A percentile compares a stretch with the other conserved stretches of the same genome.
Conservation (phyloP, 2,888 invertebrate genomes). For the Vanessa cardui region DNA sequence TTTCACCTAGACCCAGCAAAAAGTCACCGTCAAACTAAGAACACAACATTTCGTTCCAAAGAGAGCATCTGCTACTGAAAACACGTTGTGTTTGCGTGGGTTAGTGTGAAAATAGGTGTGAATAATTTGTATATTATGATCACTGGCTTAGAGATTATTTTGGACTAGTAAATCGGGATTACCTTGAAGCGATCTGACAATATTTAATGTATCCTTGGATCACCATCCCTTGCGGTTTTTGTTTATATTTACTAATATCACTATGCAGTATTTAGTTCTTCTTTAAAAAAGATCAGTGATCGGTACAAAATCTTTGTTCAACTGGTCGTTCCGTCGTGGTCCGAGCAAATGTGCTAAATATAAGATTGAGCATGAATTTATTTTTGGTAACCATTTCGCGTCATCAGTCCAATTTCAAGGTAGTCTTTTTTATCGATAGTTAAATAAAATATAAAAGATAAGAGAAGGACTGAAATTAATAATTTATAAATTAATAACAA, state of each 20-base stretch:
- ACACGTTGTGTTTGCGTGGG: slow-evolving; percentile 79
- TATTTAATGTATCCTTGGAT: slow-evolving; percentile 53
- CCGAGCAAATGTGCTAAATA: slow-evolving; percentile 79
- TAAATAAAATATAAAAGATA: slow-evolving; percentile 29
- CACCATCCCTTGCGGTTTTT: slow-evolving; percentile 55
- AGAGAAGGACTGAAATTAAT: not conserved
- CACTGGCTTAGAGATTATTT: slow-evolving; percentile 70
- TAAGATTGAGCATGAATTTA: slow-evolving; percentile 80
- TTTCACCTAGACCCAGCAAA: slow-evolving; percentile 65
- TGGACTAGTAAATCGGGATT: slow-evolving; percentile 68
- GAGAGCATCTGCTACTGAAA: slow-evolving; percentile 76
- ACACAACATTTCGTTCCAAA: slow-evolving; percentile 80
- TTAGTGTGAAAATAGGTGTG: slow-evolving; percentile 80
- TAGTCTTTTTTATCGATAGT: slow-evolving; percentile 45
- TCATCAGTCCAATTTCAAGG: slow-evolving; percentile 61
- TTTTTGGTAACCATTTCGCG: slow-evolving; percentile 78
- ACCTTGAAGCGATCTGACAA: slow-evolving; percentile 70
- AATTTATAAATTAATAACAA: not conserved
- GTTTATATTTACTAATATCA: slow-evolving; percentile 56
- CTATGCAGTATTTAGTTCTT: slow-evolving; percentile 53
- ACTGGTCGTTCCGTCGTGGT: slow-evolving; percentile 72
- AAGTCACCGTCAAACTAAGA: slow-evolving; percentile 72
- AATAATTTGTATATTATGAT: slow-evolving; percentile 77
- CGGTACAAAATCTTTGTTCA: slow-evolving; percentile 76
- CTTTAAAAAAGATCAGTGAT: slow-evolving; percentile 66